These are phyloP conservation scores for Zaprionus ornatus DNA, from an alignment of 1,140 invertebrate genomes.

Conservation along the genomic window DNA sequence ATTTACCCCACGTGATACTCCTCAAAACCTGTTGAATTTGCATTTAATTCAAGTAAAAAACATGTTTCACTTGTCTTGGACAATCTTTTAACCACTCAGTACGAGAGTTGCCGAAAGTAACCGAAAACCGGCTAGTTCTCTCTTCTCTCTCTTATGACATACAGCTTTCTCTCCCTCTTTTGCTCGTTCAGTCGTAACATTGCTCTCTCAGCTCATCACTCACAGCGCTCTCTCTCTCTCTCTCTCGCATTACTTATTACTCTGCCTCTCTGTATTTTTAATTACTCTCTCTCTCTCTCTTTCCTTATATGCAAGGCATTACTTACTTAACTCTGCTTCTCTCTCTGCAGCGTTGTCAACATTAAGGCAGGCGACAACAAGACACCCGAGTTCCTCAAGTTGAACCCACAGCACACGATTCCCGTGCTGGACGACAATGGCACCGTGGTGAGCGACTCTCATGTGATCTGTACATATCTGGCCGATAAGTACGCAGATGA, in stretches of 20 bases:
- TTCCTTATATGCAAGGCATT: not conserved
- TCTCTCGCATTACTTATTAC: not conserved
- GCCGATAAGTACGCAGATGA: slow-evolving; percentile 85
- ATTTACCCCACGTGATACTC: slow-evolving; percentile 16
- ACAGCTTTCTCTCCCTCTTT: not conserved
- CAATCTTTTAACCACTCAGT: not conserved
- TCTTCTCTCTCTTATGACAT: not conserved
- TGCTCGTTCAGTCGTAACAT: not conserved
- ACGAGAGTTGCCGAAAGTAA: not conserved
- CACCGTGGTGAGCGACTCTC: slow-evolving; percentile 87
- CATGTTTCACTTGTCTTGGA: slow-evolving; percentile 6
- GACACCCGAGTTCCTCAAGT: slow-evolving; percentile 89
- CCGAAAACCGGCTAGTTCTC: not conserved
- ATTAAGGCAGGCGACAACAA: slow-evolving; percentile 86
- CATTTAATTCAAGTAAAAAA: slow-evolving; percentile 9
- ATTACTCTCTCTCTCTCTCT: not conserved
- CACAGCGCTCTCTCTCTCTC: not conserved
- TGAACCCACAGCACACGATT: slow-evolving; percentile 89
- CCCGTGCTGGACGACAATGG: slow-evolving; percentile 89
- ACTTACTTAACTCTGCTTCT: not conserved
- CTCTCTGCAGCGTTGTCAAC: slow-evolving; percentile 66
- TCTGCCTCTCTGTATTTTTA: not conserved
- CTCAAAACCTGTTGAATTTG: slow-evolving; percentile 49
- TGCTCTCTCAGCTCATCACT: not conserved
- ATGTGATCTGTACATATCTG: slow-evolving; percentile 86